A percentile compares a stretch with the other conserved stretches of the same genome.
These are phyloP conservation scores for Lasioglossum leucozonium DNA, from an alignment of 2,888 invertebrate genomes.

Conservation along the genomic window DNA sequence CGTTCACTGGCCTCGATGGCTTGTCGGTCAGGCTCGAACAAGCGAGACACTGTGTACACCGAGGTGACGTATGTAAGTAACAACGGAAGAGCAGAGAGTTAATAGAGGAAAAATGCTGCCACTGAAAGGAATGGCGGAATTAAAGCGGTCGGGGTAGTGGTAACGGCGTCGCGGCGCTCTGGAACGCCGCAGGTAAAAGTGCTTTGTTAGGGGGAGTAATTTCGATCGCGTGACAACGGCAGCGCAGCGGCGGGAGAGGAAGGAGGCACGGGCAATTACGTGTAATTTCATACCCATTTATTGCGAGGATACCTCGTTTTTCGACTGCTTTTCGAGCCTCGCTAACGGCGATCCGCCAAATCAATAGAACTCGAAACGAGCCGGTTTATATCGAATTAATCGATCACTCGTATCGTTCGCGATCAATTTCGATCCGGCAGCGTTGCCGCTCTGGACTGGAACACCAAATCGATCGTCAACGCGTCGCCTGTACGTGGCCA, in stretches of 20 bases:
- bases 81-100: slow-evolving; percentile 16
- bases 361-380: slow-evolving; percentile 42
- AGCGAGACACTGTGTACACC: not conserved
- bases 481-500: not conserved
- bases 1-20: not conserved
- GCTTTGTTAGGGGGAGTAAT: slow-evolving; percentile 75
- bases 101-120: slow-evolving; percentile 58
- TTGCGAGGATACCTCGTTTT: slow-evolving; percentile 68
- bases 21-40: not conserved
- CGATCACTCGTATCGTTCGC: slow-evolving; percentile 8
- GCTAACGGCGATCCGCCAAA: slow-evolving; percentile 46
- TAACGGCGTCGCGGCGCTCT: slow-evolving; percentile 56
- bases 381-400: slow-evolving; percentile 43
- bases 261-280: slow-evolving; percentile 69
- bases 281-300: slow-evolving; percentile 76
- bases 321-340: slow-evolving; percentile 62
- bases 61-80: slow-evolving; percentile 22
- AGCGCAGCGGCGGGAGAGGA: slow-evolving; percentile 59
- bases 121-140: slow-evolving; percentile 58
- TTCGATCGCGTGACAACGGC: slow-evolving; percentile 81
- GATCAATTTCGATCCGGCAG: slow-evolving; percentile 22
- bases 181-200: slow-evolving; percentile 69
- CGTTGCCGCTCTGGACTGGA: not conserved
- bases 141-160: slow-evolving; percentile 49
- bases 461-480: not conserved